Conservation (phyloP, 1,140 invertebrate species). For the Bemisia tabaci region DNA sequence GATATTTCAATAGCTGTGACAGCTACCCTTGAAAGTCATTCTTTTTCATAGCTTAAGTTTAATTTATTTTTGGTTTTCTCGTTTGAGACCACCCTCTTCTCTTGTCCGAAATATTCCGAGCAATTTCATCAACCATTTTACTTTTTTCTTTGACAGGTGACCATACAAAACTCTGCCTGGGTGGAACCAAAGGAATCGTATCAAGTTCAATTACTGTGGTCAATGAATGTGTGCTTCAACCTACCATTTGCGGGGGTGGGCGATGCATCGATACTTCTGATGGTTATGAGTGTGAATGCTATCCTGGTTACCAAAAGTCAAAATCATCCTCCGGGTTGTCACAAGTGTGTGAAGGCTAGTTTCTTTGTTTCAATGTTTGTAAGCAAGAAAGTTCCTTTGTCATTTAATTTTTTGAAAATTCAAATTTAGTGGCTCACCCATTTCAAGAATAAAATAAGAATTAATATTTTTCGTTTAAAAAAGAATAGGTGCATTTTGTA, state of each 20-base stretch:
- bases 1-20: too few relatives aligned
- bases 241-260: constrained; percentile 63
- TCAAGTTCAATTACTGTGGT: constrained; percentile 26
- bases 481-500: too few relatives aligned
- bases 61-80: too few relatives aligned
- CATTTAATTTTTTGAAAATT: not conserved
- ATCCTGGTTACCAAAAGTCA: constrained; percentile 37
- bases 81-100: too few relatives aligned
- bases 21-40: too few relatives aligned
- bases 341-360: constrained; percentile 34
- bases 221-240: constrained; percentile 57
- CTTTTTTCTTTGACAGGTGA: constrained; percentile 27
- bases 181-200: constrained; percentile 7
- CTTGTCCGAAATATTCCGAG: too few relatives aligned
- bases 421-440: too few relatives aligned
- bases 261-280: constrained; percentile 58
- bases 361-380: not conserved
- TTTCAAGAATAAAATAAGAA: too few relatives aligned
- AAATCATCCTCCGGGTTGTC: constrained; percentile 17
- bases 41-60: too few relatives aligned
- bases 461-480: too few relatives aligned
- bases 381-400: not conserved
- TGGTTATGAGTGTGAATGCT: constrained; percentile 55
- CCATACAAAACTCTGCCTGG: constrained; percentile 32
- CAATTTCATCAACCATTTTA: too few relatives aligned